These are phyloP conservation scores for Montipora capricornis DNA, from an alignment of 64 coral and sea anemone species.

Conservation along the genomic window DNA sequence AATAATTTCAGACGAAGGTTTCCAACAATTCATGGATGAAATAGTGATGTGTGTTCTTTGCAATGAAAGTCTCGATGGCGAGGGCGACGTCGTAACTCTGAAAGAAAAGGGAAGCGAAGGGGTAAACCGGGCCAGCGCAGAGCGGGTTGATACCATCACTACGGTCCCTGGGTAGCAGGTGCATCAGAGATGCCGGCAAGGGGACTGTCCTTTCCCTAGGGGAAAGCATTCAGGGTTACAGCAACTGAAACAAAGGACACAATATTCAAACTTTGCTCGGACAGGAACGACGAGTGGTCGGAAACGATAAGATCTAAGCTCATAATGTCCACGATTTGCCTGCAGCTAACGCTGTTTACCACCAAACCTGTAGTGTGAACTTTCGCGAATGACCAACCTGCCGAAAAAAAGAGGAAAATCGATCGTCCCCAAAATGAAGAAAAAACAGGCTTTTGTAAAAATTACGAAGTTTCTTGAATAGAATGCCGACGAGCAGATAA, in stretches of 20 bases:
- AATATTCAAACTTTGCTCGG: background rate
- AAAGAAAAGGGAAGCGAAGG: conserved; percentile 34
- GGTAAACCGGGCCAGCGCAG: conserved; percentile 1
- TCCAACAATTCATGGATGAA: background rate
- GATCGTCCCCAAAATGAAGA: conserved; percentile 2
- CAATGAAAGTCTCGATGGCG: background rate
- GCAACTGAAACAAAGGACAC: conserved; percentile 9
- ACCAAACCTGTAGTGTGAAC: too few species aligned
- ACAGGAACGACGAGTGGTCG: background rate
- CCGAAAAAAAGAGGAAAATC: background rate
- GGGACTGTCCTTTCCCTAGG: background rate
- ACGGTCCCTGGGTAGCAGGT: conserved; percentile 13
- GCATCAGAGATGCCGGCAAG: conserved; percentile 6
- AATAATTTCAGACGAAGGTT: background rate
- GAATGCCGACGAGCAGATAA: conserved; percentile 67
- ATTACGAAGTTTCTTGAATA: conserved; percentile 41
- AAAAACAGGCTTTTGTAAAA: background rate
- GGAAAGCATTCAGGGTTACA: background rate
- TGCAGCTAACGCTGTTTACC: too few species aligned
- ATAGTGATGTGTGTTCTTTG: background rate
- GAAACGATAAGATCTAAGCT: background rate
- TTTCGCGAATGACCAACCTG: background rate
- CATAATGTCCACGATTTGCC: conserved; percentile 32
- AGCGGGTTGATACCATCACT: conserved; percentile 3
- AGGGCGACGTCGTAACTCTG: background rate